Base-by-base conservation (phyloP, 2,113 vertebrate species). In the Eonycteris spelaea region DNA sequence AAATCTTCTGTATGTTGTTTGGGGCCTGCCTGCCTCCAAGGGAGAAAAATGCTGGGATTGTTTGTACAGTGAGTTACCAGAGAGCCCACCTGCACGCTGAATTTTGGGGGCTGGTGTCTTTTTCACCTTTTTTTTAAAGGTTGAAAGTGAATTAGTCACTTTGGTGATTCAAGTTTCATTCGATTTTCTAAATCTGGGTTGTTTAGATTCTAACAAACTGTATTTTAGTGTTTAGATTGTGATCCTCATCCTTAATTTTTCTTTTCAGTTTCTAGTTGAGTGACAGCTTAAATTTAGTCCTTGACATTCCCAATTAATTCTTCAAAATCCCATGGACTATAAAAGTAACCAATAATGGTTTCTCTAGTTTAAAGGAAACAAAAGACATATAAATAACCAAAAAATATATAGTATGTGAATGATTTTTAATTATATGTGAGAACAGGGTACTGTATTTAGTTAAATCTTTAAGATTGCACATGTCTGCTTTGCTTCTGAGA, bases 311-410 rank as follows among this genome's bases (percentile, higher is more conserved):
- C 70, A 90, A 86, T 94, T 77, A 88, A 87, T 83, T 53, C 7
- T 83, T 90, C 91, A 70, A 74, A 87, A 95, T 95, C 43, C 57
- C 40, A 24, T 77, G 53, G 53, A 86, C 48, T 61, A 48, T 88
- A 95, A 91, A 96, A 90, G 70, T 83, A n/a, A 68, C 51, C 30
- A 89, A n/a, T 63, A 73, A 75, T 45, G 6, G 3, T 91, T 71
- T 89, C 45, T 87, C 10, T 38, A 51, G 68, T 65, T 84, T 97
- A 95, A 93, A 95, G 57, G 74, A 86, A 83, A 94, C 90, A 94
- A 93, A 90, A 92, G 18, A 91, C 79, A 90, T 80, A 94, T 28
- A 94, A 93, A 86, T 83, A 95, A 83, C 61, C 21, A 45, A 35
- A 93, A 93, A 90, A 77, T 73, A 93, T 35, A 63, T 26, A 68